phyloP scores from a whole-genome alignment of 1,140 invertebrate genomes.

The Holotrichia oblita region DNA sequence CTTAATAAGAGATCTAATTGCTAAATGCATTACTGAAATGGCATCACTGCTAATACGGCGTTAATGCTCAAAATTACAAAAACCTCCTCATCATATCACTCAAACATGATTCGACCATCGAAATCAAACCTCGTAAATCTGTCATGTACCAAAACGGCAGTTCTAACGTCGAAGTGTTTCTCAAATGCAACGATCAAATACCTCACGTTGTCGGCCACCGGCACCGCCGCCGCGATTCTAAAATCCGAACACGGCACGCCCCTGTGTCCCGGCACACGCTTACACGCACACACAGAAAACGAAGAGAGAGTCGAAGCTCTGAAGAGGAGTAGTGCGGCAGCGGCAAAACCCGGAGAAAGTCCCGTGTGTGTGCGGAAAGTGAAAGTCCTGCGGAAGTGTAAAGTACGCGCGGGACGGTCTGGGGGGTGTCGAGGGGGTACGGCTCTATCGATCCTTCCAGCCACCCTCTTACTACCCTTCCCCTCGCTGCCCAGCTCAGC shows the following conservation, averaged over 20 bases:
- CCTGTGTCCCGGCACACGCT: constrained; percentile 43
- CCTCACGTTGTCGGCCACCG: neutral
- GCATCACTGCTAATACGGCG: too few relatives aligned
- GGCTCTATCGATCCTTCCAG: constrained; percentile 56
- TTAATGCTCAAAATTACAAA: too few relatives aligned
- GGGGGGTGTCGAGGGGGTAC: constrained; percentile 44
- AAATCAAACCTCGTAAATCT: too few relatives aligned
- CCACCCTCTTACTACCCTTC: constrained; percentile 38
- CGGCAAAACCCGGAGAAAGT: constrained; percentile 54
- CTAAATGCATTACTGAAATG: too few relatives aligned
- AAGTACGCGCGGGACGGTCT: constrained; percentile 51
- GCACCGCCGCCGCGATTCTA: constrained; percentile 12
- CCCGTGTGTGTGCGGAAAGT: constrained; percentile 57
- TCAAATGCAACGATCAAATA: too few relatives aligned
- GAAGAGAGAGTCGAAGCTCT: constrained; percentile 12
- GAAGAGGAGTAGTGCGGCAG: neutral
- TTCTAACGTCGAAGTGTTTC: too few relatives aligned
- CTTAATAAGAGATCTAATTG: too few relatives aligned
- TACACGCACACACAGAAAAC: neutral
- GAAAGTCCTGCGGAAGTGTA: constrained; percentile 61
- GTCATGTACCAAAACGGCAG: too few relatives aligned
- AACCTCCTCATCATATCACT: too few relatives aligned
- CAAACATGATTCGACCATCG: too few relatives aligned
- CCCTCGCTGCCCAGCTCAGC: neutral
- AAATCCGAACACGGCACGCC: constrained; percentile 45